A percentile compares a stretch with the other conserved stretches of the same genome.
These are phyloP conservation scores for Lysandra coridon DNA, from an alignment of 2,888 invertebrate species.

Conservation along the genomic window DNA sequence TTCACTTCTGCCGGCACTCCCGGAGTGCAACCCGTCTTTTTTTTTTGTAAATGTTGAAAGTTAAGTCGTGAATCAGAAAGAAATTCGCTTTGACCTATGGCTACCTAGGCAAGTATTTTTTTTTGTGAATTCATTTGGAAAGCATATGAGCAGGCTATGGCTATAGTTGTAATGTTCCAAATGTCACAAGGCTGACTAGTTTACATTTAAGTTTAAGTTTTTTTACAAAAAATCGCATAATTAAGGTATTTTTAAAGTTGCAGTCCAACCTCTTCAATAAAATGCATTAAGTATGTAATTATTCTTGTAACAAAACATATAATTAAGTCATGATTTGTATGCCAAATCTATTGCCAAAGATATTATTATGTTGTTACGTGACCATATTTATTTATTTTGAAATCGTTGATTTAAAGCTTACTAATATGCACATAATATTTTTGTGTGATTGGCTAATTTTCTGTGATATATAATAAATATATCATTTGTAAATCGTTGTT, in stretches of 20 bases:
- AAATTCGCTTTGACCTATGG: too few species aligned
- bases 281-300: background rate
- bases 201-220: background rate
- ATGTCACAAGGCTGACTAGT: slow-evolving; percentile 25
- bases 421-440: background rate
- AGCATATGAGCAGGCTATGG: background rate
- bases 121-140: too few species aligned
- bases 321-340: background rate
- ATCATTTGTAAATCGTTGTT: slow-evolving; percentile 11
- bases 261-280: background rate
- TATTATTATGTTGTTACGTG: background rate
- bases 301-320: background rate
- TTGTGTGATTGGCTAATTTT: background rate
- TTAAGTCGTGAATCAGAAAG: too few species aligned
- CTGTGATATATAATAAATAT: slow-evolving; percentile 11
- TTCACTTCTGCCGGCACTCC: too few species aligned
- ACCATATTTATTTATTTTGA: background rate
- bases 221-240: background rate
- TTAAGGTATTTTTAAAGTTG: background rate
- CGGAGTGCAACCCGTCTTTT: too few species aligned
- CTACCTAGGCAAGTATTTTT: too few species aligned
- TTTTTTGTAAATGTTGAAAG: too few species aligned
- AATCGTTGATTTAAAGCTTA: background rate
- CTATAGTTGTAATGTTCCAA: background rate
- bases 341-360: slow-evolving; percentile 18